Conservation (phyloP, 2,797 vertebrate species). For the Protonibea diacanthus region DNA sequence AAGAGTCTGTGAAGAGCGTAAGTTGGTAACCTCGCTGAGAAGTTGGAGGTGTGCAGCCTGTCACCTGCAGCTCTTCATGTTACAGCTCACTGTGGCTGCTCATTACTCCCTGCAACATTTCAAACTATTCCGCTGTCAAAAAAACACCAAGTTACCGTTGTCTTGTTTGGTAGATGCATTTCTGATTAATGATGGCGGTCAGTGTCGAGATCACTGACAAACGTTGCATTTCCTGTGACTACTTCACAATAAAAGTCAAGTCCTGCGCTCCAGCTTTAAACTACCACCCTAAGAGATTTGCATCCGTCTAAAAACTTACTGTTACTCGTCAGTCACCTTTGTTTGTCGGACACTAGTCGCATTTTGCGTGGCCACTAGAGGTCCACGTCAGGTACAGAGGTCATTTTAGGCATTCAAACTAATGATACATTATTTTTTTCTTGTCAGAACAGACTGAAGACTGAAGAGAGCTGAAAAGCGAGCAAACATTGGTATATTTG, state of each 20-base stretch:
- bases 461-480: background rate
- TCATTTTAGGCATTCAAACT: background rate
- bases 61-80: too few relatives aligned
- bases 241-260: too few relatives aligned
- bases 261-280: background rate
- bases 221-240: too few relatives aligned
- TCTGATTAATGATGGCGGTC: too few relatives aligned
- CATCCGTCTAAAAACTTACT: background rate
- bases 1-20: too few relatives aligned
- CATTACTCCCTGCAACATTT: too few relatives aligned
- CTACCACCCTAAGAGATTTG: background rate
- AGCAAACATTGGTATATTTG: constrained; percentile 3
- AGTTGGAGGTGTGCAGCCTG: too few relatives aligned
- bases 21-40: background rate
- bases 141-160: too few relatives aligned
- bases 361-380: background rate
- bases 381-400: background rate
- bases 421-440: background rate
- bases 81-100: too few relatives aligned
- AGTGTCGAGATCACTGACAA: too few relatives aligned
- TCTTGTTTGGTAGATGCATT: too few relatives aligned
- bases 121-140: too few relatives aligned
- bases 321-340: background rate
- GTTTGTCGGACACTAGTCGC: background rate
- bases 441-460: background rate